Conservation (phyloP, 2,113 vertebrate species). For the Ailurus styani region DNA sequence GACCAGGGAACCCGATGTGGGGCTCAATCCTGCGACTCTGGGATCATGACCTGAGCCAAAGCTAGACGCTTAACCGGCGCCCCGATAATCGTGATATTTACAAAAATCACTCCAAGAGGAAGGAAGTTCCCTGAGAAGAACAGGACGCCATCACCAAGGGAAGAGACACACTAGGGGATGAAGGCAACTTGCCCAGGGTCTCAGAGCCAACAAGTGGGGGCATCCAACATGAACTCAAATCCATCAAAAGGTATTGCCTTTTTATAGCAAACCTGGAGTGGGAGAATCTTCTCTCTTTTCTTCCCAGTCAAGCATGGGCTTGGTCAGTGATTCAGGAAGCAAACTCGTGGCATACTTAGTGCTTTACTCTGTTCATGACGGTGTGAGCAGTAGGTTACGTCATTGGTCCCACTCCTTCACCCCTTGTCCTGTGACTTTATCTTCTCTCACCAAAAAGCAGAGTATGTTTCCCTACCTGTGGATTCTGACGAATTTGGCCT, state of each 20-base stretch:
- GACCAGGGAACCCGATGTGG: no score
- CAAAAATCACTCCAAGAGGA: background rate
- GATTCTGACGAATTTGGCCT: background rate
- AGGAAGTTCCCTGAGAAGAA: background rate
- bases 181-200: background rate
- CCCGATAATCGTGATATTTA: no score
- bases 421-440: background rate
- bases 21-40: no score
- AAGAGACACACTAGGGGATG: background rate
- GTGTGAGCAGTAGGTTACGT: fast-evolving
- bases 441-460: background rate
- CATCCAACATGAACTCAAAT: background rate
- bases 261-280: background rate
- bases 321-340: background rate
- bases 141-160: no score
- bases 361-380: fast-evolving
- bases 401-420: background rate
- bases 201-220: background rate
- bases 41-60: no score
- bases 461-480: background rate
- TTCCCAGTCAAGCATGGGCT: background rate
- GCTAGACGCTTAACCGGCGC: no score
- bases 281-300: background rate
- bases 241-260: background rate
- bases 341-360: background rate